These are phyloP conservation scores for Mellilla xanthometata DNA, from an alignment of 2,888 invertebrate genomes.

Conservation along the genomic window DNA sequence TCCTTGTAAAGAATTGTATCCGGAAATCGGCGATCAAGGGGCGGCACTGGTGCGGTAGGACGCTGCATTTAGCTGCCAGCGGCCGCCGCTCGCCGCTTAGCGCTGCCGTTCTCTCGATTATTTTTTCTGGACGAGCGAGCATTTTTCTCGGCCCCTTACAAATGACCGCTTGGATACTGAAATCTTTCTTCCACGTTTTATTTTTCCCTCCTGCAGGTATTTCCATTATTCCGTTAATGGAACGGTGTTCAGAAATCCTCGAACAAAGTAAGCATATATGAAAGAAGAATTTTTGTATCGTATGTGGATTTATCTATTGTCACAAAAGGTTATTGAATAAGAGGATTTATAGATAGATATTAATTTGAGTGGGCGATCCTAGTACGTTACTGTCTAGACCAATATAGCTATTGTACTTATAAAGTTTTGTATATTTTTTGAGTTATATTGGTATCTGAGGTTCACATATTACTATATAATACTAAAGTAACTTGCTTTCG, in stretches of 20 bases:
- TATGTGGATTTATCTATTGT: constrained; percentile 12
- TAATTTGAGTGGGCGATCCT: no score
- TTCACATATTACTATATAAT: no score
- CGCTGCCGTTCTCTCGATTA: constrained; percentile 50
- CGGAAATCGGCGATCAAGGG: constrained; percentile 32
- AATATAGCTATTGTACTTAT: no score
- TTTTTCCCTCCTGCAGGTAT: constrained; percentile 63
- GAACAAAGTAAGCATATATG: constrained; percentile 61
- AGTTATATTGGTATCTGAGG: no score
- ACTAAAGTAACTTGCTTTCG: no score
- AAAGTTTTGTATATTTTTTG: no score
- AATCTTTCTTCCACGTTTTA: constrained; percentile 70
- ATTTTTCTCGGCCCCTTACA: constrained; percentile 75
- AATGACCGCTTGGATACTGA: constrained; percentile 74
- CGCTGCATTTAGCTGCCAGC: not conserved
- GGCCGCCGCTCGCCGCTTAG: constrained; percentile 21
- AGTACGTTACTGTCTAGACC: no score
- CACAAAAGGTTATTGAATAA: constrained; percentile 2
- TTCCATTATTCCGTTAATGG: constrained; percentile 75
- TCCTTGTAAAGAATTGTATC: constrained; percentile 29
- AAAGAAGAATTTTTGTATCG: constrained; percentile 35
- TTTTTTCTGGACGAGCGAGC: constrained; percentile 72
- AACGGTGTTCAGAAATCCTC: constrained; percentile 61
- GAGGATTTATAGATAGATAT: constrained; percentile 3
- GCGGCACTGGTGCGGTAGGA: constrained; percentile 21